These are phyloP conservation scores for Drosophila anomelani DNA, from an alignment of 2,888 invertebrate genomes.

Conservation along the genomic window DNA sequence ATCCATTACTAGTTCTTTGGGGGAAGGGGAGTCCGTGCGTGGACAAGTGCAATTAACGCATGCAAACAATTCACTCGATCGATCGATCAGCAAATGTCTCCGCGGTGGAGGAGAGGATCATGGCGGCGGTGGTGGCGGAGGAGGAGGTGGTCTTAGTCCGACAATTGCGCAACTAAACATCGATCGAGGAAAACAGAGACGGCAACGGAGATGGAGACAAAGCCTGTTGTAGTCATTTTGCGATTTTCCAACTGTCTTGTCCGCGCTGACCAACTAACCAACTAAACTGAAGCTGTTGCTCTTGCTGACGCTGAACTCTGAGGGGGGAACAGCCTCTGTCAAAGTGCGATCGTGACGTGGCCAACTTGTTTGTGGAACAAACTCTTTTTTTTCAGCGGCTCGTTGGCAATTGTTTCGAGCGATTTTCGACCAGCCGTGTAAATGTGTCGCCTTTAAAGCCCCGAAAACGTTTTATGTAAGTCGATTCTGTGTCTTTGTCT, in stretches of 20 bases:
- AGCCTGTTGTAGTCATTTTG: slow-evolving; percentile 44
- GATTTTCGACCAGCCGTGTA: slow-evolving; percentile 61
- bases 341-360: slow-evolving; percentile 81
- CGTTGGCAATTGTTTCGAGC: slow-evolving; percentile 73
- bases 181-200: slow-evolving; percentile 24
- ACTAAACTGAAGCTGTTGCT: slow-evolving; percentile 52
- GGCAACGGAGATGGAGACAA: slow-evolving; percentile 19
- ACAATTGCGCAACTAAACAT: slow-evolving; percentile 28
- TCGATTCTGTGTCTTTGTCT: slow-evolving; percentile 68
- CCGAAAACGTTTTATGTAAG: slow-evolving; percentile 68
- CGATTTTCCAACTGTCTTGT: slow-evolving; percentile 50
- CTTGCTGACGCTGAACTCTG: slow-evolving; percentile 10
- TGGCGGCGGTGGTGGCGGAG: background rate
- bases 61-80: slow-evolving; percentile 52
- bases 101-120: background rate
- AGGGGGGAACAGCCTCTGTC: slow-evolving; percentile 50
- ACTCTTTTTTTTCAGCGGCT: slow-evolving; percentile 40
- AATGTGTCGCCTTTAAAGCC: slow-evolving; percentile 81
- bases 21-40: slow-evolving; percentile 58
- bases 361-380: slow-evolving; percentile 68
- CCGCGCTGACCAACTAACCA: slow-evolving; percentile 76
- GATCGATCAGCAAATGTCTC: slow-evolving; percentile 53
- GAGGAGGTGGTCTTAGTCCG: slow-evolving; percentile 8
- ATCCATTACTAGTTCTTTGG: slow-evolving; percentile 23
- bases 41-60: slow-evolving; percentile 74